phyloP scores from a whole-genome alignment of 2,888 invertebrate species.

The Xanthia togata region DNA sequence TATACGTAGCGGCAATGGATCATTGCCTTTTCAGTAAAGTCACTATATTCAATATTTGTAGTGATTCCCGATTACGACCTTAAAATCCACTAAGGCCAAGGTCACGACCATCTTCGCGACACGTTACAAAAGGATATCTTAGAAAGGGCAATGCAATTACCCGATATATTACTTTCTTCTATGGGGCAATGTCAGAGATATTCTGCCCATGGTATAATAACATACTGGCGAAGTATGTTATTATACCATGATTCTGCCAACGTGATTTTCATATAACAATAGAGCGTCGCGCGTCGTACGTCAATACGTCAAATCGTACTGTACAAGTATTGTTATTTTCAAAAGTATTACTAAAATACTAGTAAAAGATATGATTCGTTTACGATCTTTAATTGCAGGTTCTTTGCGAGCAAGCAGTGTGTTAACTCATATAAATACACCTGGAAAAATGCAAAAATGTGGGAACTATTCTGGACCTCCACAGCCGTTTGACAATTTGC shows the following conservation, averaged over 20 bases:
- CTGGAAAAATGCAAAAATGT: conserved; percentile 62
- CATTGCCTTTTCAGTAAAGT: no score
- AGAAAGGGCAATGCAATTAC: no score
- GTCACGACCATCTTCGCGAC: not conserved
- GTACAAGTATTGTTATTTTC: not conserved
- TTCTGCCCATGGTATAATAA: no score
- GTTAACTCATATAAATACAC: conserved; percentile 49
- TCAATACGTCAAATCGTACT: conserved; percentile 1
- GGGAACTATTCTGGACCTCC: conserved; percentile 69
- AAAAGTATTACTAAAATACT: not conserved
- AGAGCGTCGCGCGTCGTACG: conserved; percentile 10
- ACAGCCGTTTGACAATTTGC: conserved; percentile 82
- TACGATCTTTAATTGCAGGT: conserved; percentile 65
- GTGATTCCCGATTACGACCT: no score
- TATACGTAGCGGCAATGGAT: not conserved
- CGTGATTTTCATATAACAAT: conserved; percentile 19
- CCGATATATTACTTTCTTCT: no score
- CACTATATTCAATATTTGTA: no score
- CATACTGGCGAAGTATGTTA: no score
- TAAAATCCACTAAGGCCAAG: no score
- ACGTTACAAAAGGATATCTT: not conserved
- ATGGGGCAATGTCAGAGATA: no score
- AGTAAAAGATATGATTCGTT: conserved; percentile 32
- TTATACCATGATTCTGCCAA: no score
- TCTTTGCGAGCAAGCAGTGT: conserved; percentile 62